Evolutionary conservation across 2,113 vertebrate species (phyloP).

Genomic region (Saguinus imperator): DNA sequence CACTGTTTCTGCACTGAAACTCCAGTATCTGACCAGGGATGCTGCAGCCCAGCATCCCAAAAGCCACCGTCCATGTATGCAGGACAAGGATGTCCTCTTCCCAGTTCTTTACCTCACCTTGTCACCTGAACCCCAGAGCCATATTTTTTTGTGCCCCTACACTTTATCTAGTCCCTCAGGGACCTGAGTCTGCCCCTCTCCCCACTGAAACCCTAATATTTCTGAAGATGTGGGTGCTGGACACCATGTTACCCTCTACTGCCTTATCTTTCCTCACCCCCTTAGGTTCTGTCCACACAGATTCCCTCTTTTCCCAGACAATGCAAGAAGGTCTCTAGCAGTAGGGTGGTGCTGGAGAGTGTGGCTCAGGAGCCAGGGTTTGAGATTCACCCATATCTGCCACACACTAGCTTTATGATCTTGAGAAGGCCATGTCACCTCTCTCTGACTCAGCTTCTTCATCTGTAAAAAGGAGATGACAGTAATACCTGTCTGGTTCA

Average conservation of each 20-base stretch:
- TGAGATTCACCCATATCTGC: too few relatives aligned
- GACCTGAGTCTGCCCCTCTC: background rate
- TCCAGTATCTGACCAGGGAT: background rate
- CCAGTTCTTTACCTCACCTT: background rate
- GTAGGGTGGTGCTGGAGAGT: background rate
- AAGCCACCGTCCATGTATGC: background rate
- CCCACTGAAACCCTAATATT: fast-evolving
- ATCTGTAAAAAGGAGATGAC: background rate
- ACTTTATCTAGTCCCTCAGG: background rate
- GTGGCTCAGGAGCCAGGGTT: background rate
- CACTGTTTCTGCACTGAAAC: background rate
- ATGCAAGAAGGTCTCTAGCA: too few relatives aligned
- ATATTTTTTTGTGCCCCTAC: background rate
- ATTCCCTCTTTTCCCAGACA: background rate
- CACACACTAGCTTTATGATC: background rate
- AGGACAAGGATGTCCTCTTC: too few relatives aligned
- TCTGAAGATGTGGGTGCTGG: background rate
- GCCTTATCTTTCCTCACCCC: background rate
- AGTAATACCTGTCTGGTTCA: background rate
- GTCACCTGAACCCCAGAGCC: background rate
- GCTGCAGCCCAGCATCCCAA: too few relatives aligned
- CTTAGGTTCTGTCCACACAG: background rate
- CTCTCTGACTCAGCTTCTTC: background rate
- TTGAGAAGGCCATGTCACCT: background rate
- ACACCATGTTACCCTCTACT: background rate